A percentile compares a stretch with the other conserved stretches of the same genome.
Conservation (phyloP, 2,113 vertebrate genomes). For the Atractosteus spatula region DNA sequence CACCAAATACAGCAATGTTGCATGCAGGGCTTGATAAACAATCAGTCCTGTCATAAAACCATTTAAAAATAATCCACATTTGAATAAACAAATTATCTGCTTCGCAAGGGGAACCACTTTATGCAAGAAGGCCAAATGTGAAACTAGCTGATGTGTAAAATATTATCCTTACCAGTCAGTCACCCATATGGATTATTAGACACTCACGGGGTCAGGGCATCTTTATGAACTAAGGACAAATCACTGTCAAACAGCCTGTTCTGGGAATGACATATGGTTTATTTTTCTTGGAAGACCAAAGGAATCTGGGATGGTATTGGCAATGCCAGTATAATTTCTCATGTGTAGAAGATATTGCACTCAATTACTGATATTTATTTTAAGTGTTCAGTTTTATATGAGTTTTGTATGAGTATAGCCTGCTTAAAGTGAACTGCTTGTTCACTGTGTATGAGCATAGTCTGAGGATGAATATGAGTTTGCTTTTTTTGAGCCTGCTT, state of each 20-base stretch:
- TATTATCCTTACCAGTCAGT: constrained; percentile 56
- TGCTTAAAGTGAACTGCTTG: too few species aligned
- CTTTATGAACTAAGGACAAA: constrained; percentile 24
- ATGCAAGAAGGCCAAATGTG: constrained; percentile 48
- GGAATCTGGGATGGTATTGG: too few species aligned
- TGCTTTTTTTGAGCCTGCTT: too few species aligned
- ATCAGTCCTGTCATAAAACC: constrained; percentile 33
- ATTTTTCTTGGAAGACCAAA: neutral
- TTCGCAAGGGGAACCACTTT: neutral
- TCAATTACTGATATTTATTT: too few species aligned
- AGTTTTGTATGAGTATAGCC: too few species aligned
- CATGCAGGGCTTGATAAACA: constrained; percentile 15
- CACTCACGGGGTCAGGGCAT: constrained; percentile 56
- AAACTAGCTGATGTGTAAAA: constrained; percentile 64
- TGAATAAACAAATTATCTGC: constrained; percentile 40
- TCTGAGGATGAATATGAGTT: too few species aligned
- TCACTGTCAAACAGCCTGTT: neutral
- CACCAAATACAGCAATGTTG: constrained; percentile 51
- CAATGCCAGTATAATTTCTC: too few species aligned
- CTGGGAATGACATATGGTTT: neutral
- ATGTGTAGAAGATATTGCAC: too few species aligned
- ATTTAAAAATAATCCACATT: constrained; percentile 25
- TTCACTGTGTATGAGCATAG: too few species aligned
- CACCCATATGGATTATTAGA: constrained; percentile 36
- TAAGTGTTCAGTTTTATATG: too few species aligned